These are phyloP conservation scores for Oreochromis tanganicae DNA, from an alignment of 2,113 vertebrate genomes.

Conservation along the genomic window DNA sequence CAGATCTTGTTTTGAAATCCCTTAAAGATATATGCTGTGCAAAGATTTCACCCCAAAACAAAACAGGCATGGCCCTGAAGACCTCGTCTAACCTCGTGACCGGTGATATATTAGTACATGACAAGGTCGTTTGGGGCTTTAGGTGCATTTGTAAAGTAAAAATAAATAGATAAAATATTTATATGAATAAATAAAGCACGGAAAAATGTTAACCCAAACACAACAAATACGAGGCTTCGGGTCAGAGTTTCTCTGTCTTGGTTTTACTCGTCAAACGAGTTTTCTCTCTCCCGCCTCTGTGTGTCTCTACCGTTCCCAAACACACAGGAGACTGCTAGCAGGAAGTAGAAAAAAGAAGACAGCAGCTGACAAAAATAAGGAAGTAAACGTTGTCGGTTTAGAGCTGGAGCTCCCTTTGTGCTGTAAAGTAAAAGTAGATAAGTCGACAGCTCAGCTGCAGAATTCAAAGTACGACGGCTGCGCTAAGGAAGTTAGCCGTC, in stretches of 20 bases:
- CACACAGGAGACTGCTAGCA: neutral
- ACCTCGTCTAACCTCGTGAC: neutral
- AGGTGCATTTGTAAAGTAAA: neutral
- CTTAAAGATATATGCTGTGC: neutral
- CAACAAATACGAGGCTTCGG: neutral
- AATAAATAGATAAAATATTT: neutral
- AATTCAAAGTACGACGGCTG: neutral
- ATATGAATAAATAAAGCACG: neutral
- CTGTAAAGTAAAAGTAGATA: conserved; percentile 1
- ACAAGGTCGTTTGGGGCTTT: neutral
- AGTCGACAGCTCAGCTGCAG: neutral
- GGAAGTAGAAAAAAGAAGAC: conserved; percentile 28
- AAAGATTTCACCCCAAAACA: neutral
- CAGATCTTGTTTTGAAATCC: neutral
- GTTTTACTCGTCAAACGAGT: neutral
- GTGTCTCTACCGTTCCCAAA: conserved; percentile 12
- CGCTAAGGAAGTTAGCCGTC: conserved; percentile 46
- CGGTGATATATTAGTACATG: neutral
- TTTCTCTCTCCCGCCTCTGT: conserved; percentile 36
- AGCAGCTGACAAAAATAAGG: conserved; percentile 56
- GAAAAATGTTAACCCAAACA: neutral
- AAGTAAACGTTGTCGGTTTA: conserved; percentile 53
- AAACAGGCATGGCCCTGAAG: neutral
- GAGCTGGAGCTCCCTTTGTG: neutral
- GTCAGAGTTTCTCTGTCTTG: neutral